phyloP scores from a whole-genome alignment of 2,113 vertebrate genomes.

The Bambusicola thoracicus region DNA sequence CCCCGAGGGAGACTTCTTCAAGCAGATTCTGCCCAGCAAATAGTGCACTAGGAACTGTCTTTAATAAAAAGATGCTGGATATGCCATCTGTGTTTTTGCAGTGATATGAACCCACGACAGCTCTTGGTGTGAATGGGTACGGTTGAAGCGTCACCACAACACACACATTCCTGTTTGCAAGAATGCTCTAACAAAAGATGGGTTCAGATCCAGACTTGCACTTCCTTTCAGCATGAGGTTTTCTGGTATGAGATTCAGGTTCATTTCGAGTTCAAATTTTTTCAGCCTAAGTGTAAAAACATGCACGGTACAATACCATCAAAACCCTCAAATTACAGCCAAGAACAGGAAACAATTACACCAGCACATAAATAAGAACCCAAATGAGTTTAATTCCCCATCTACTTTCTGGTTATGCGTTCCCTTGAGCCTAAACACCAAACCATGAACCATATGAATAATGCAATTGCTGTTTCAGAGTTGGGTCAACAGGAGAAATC shows the following conservation, averaged over 20 bases:
- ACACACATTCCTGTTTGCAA: background rate
- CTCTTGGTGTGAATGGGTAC: background rate
- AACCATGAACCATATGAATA: conserved; percentile 33
- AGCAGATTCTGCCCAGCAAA: background rate
- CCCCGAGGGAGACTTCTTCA: background rate
- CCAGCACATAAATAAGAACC: conserved; percentile 16
- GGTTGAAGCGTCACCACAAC: background rate
- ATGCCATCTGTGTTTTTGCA: background rate
- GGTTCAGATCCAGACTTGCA: conserved; percentile 14
- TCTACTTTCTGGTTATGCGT: conserved; percentile 16
- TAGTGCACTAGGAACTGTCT: fast-evolving
- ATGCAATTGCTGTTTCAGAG: conserved; percentile 16
- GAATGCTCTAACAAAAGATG: background rate
- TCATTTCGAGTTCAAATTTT: conserved; percentile 20
- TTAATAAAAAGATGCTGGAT: background rate
- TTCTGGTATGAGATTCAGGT: background rate
- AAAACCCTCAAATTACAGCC: conserved; percentile 52
- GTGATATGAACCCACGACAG: fast-evolving
- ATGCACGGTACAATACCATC: conserved; percentile 6
- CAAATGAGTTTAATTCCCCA: background rate
- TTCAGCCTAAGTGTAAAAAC: background rate
- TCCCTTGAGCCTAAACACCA: conserved; percentile 27
- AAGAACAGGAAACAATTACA: conserved; percentile 10
- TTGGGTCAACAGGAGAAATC: conserved; percentile 5
- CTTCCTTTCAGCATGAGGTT: background rate